These are phyloP conservation scores for Physocephala rufipes DNA, from an alignment of 2,888 invertebrate genomes.

Conservation along the genomic window DNA sequence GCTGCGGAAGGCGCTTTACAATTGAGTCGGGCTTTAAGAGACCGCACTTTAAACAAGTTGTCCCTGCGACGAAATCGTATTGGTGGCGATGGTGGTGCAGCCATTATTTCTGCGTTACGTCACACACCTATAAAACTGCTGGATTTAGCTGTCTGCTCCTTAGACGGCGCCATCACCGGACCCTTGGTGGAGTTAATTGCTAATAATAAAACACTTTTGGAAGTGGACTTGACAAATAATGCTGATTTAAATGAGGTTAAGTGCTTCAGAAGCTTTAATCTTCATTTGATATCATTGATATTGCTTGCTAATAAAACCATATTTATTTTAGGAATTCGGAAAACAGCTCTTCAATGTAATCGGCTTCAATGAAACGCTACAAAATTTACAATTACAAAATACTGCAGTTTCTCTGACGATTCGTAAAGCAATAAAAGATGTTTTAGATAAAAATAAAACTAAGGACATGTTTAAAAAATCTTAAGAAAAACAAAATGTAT, in stretches of 20 bases:
- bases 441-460: conserved; percentile 50
- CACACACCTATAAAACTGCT: conserved; percentile 54
- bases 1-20: conserved; percentile 61
- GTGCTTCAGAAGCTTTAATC: neutral
- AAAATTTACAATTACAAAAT: conserved; percentile 58
- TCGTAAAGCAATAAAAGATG: conserved; percentile 54
- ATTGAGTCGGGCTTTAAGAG: conserved; percentile 55
- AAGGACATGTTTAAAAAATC: neutral
- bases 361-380: conserved; percentile 57
- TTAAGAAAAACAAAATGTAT: too few relatives aligned
- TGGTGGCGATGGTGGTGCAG: conserved; percentile 61
- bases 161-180: conserved; percentile 56
- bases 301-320: neutral
- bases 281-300: neutral
- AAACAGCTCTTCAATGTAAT: conserved; percentile 58
- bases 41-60: conserved; percentile 53
- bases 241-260: conserved; percentile 54
- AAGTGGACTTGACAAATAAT: conserved; percentile 61
- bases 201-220: conserved; percentile 54
- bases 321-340: conserved; percentile 55
- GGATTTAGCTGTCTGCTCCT: conserved; percentile 59
- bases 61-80: conserved; percentile 63
- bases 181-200: conserved; percentile 59
- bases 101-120: conserved; percentile 57
- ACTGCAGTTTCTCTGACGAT: conserved; percentile 56